Evolutionary conservation across 2,797 vertebrate species (phyloP).

Genomic region (Girardinus metallicus): DNA sequence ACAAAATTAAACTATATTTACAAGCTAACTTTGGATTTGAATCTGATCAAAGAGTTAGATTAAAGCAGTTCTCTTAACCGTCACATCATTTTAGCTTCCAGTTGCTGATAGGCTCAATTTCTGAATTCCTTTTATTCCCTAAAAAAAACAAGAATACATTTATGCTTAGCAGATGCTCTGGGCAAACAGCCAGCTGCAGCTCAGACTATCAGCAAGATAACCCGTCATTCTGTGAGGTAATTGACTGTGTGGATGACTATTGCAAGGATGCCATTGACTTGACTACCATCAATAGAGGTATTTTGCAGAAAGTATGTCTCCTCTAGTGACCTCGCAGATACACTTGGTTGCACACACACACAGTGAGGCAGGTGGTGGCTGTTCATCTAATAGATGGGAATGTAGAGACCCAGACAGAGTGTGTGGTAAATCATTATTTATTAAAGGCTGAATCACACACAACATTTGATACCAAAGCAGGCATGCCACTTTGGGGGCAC

Average conservation of each 20-base stretch:
- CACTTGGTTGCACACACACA: constrained; percentile 8
- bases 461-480: constrained; percentile 50
- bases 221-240: constrained; percentile 67
- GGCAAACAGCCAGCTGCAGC: constrained; percentile 57
- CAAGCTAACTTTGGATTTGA: constrained; percentile 11
- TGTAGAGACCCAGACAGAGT: constrained; percentile 48
- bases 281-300: constrained; percentile 73
- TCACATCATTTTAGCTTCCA: constrained; percentile 35
- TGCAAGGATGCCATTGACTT: constrained; percentile 78
- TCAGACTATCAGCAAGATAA: constrained; percentile 61
- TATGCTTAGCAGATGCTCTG: constrained; percentile 48
- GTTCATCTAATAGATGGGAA: constrained; percentile 59
- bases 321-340: constrained; percentile 53
- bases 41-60: constrained; percentile 9
- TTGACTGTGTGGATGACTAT: constrained; percentile 71
- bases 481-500: constrained; percentile 18
- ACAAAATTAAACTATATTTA: neutral
- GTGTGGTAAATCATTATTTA: constrained; percentile 60
- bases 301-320: constrained; percentile 66
- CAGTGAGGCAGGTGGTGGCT: constrained; percentile 21
- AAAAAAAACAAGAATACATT: constrained; percentile 49
- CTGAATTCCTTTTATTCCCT: constrained; percentile 51
- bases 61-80: constrained; percentile 19
- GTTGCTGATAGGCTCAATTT: constrained; percentile 29
- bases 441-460: constrained; percentile 51